phyloP scores from a whole-genome alignment of 2,888 invertebrate species.

The Quadriops clusia region DNA sequence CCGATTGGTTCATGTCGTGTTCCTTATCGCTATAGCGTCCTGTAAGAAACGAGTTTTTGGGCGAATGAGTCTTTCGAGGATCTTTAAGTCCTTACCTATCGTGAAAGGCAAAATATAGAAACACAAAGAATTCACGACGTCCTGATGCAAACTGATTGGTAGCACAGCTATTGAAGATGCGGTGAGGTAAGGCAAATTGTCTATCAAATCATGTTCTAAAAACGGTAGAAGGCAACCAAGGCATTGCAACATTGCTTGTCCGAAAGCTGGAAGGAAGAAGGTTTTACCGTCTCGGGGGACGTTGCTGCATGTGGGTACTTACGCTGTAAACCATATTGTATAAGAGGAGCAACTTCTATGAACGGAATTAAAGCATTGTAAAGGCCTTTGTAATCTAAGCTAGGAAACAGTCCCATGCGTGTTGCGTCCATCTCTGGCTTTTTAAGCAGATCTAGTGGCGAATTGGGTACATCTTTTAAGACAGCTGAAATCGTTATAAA shows the following conservation, averaged over 20 bases:
- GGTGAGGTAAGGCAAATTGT: conserved; percentile 87
- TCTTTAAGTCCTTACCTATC: conserved; percentile 58
- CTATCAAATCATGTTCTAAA: conserved; percentile 89
- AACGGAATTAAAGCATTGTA: conserved; percentile 84
- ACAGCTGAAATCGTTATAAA: conserved; percentile 53
- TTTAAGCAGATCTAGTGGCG: conserved; percentile 83
- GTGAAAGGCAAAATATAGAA: conserved; percentile 94
- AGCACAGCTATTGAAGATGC: conserved; percentile 90
- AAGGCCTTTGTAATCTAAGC: conserved; percentile 91
- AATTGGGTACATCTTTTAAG: conserved; percentile 89
- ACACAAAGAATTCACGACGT: conserved; percentile 87
- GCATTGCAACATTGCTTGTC: conserved; percentile 86
- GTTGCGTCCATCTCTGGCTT: conserved; percentile 75
- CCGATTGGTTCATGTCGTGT: conserved; percentile 71
- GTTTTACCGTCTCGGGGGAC: background rate
- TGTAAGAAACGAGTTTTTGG: conserved; percentile 26
- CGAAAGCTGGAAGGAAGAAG: conserved; percentile 58
- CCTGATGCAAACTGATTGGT: conserved; percentile 82
- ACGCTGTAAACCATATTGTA: conserved; percentile 83
- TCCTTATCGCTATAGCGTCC: conserved; percentile 63
- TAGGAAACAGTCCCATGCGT: conserved; percentile 87
- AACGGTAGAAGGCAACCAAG: conserved; percentile 92
- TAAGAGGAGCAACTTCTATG: conserved; percentile 85
- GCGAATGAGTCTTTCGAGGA: conserved; percentile 3
- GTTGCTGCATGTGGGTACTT: conserved; percentile 22